Conservation (phyloP, 1,140 invertebrate species). For the Macrobrachium rosenbergii region DNA sequence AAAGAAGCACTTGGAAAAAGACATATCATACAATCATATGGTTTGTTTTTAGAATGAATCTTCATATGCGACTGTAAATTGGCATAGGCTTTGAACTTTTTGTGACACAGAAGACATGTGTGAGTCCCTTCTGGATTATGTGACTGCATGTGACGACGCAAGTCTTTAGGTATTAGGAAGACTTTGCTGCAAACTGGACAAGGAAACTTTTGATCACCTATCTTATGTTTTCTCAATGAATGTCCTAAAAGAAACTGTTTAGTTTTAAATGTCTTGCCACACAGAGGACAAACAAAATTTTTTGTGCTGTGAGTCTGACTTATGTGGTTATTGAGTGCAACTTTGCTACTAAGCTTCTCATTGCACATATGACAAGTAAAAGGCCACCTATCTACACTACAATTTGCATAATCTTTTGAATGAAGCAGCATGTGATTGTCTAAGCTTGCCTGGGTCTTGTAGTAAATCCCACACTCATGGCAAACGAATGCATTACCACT, state of each 20-base stretch:
- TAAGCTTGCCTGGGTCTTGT: slow-evolving; percentile 40
- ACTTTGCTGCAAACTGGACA: slow-evolving; percentile 52
- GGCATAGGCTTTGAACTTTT: slow-evolving; percentile 45
- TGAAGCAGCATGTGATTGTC: slow-evolving; percentile 52
- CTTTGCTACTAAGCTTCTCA: slow-evolving; percentile 48
- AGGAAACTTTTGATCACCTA: slow-evolving; percentile 32
- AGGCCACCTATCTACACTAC: slow-evolving; percentile 9
- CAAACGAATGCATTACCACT: slow-evolving; percentile 47
- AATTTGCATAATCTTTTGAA: slow-evolving; percentile 14
- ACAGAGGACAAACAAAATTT: slow-evolving; percentile 34
- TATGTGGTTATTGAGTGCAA: slow-evolving; percentile 43
- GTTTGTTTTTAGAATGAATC: slow-evolving; percentile 43
- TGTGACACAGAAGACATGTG: slow-evolving; percentile 37
- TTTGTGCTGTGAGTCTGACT: slow-evolving; percentile 23
- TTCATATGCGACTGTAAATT: slow-evolving; percentile 47
- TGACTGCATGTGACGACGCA: slow-evolving; percentile 47
- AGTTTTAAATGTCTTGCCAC: slow-evolving; percentile 44
- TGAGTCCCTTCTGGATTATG: slow-evolving; percentile 42
- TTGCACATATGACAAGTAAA: slow-evolving; percentile 39
- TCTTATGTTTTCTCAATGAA: slow-evolving; percentile 33
- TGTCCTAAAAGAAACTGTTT: slow-evolving; percentile 37
- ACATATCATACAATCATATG: slow-evolving; percentile 51
- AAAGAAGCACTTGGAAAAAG: slow-evolving; percentile 37
- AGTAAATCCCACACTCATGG: slow-evolving; percentile 34
- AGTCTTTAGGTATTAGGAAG: slow-evolving; percentile 41